Base-by-base conservation (phyloP, 2,797 vertebrate genomes). In the Neosilurus hyrtlii region DNA sequence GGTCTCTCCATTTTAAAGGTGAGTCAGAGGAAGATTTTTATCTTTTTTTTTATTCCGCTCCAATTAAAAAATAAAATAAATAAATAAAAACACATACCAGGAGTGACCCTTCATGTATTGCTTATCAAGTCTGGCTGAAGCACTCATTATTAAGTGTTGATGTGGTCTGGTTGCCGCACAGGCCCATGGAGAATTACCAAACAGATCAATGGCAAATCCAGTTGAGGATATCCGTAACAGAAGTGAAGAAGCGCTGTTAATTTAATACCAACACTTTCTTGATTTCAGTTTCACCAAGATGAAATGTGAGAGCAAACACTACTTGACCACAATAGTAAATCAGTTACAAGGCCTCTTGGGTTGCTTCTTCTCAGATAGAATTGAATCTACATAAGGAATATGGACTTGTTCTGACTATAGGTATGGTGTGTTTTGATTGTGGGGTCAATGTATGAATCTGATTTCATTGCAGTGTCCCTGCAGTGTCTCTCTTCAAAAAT, bases 181-280 rank as follows among this genome's bases (percentile, higher is more conserved):
- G 83, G 81, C 86, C 92, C 85, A 2, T 79, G 51, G 90, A 93
- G 91, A 90, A 84, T 86, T 85, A 88, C 80, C 91, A 88, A 92
- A 92, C 91, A 90, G 92, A 94, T 95, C 94, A 93, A 95, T 95
- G 89, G 73, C 67, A 85, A 91, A 90, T 88, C 84, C 87, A 83
- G 82, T 88, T 75, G n/a, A 71, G 88, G 72, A 86, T 93, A 89
- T 93, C 93, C 75, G 89, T 91, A 91, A 92, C 90, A 85, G 89
- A 91, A 92, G 91, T 89, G 90, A 90, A 82, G 89, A 92, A 88
- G 88, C 83, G 86, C 91, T 92, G 93, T 94, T 94, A 89, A 95
- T 94, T 94, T 91, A 92, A 92, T 90, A 87, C 91, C 87, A 91
- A 93, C 92, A 91, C 92, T 80, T 88, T 83, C 86, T 90, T 89